phyloP scores from a whole-genome alignment of 23 tunicate genomes.

The Halocynthia aurantium region DNA sequence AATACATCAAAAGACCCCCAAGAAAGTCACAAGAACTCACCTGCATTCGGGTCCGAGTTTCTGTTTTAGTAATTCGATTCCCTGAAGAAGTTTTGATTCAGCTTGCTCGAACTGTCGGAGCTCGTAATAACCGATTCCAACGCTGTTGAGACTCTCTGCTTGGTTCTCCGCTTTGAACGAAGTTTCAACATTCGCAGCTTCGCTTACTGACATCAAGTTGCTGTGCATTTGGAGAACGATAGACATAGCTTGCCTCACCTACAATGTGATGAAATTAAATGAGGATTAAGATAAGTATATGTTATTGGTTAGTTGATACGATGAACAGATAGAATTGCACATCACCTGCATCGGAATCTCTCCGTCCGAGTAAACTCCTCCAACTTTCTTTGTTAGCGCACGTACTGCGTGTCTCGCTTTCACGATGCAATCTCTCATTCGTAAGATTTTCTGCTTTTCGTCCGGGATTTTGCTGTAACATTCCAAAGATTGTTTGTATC shows the following conservation, averaged over 20 bases:
- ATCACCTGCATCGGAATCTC: slow-evolving; percentile 41
- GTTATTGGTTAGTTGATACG: neutral
- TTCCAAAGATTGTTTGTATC: slow-evolving; percentile 46
- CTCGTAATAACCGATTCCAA: slow-evolving; percentile 64
- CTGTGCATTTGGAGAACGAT: slow-evolving; percentile 51
- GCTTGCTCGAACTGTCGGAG: slow-evolving; percentile 54
- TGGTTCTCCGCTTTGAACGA: slow-evolving; percentile 49
- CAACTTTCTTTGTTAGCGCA: slow-evolving; percentile 26
- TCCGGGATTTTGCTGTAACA: slow-evolving; percentile 49
- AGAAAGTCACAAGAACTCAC: neutral
- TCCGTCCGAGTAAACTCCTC: slow-evolving; percentile 48
- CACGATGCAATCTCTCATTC: slow-evolving; percentile 64
- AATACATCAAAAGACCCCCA: too few species aligned
- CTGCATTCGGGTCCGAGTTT: slow-evolving; percentile 45
- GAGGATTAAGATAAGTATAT: too few species aligned
- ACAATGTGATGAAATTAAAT: neutral
- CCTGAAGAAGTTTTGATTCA: slow-evolving; percentile 24
- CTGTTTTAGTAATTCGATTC: slow-evolving; percentile 43
- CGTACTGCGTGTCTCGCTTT: slow-evolving; percentile 53
- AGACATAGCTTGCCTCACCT: slow-evolving; percentile 49
- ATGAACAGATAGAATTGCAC: neutral
- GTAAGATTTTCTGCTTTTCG: slow-evolving; percentile 37
- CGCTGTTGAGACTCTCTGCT: slow-evolving; percentile 50
- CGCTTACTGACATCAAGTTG: slow-evolving; percentile 42
- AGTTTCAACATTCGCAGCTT: slow-evolving; percentile 39